phyloP scores from a whole-genome alignment of 2,113 vertebrate species.

The Melanocharis versteri region DNA sequence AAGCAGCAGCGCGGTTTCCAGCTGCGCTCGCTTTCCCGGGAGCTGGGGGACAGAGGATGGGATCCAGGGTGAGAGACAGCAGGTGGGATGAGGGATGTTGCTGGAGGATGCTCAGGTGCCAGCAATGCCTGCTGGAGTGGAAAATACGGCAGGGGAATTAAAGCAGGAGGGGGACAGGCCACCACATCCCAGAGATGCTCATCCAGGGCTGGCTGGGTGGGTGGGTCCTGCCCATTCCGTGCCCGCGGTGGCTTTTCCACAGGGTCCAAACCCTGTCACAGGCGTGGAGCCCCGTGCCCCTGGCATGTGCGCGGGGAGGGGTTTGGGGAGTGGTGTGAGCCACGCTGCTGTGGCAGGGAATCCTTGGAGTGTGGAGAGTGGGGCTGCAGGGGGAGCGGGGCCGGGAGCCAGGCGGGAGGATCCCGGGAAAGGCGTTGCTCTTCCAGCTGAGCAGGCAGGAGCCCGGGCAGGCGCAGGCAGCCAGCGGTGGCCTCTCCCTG shows the following conservation, averaged over 20 bases:
- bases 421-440: background rate
- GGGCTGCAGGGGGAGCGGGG: background rate
- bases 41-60: background rate
- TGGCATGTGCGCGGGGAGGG: fast-evolving
- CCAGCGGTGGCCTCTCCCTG: background rate
- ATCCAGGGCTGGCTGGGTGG: background rate
- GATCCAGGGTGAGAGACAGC: background rate
- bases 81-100: background rate
- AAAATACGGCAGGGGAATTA: background rate
- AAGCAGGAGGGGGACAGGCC: background rate
- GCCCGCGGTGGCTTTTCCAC: background rate
- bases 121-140: background rate
- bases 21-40: background rate
- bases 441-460: constrained; percentile 22
- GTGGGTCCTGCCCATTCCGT: background rate
- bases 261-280: background rate
- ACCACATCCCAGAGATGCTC: background rate
- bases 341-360: background rate
- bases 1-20: background rate
- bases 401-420: background rate
- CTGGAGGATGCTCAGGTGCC: background rate
- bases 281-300: fast-evolving
- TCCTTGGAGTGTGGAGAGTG: background rate
- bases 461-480: background rate
- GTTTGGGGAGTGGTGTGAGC: background rate